Evolutionary conservation across 1,140 invertebrate species (phyloP).

Genomic region (Drosophila prosaltans): DNA sequence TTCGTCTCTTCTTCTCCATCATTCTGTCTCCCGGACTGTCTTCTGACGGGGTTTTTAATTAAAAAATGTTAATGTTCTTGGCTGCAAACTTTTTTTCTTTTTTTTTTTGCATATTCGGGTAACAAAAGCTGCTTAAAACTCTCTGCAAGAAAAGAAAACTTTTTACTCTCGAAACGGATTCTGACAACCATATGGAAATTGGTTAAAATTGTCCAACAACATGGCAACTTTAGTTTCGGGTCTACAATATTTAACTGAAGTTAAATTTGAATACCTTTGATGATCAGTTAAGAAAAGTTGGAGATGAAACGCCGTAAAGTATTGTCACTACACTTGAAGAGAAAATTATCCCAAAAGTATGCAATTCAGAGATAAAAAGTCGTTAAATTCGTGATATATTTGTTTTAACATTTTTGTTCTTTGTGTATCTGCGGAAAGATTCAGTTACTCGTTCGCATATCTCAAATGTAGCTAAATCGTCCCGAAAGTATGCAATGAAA

Average conservation of each 20-base stretch:
- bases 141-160: slow-evolving; percentile 23
- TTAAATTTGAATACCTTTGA: background rate
- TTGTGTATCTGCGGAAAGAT: no score
- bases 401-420: no score
- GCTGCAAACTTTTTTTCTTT: slow-evolving; percentile 17
- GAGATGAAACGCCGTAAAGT: no score
- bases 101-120: background rate
- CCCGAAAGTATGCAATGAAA: slow-evolving; percentile 70
- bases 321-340: no score
- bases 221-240: background rate
- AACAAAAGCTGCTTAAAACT: slow-evolving; percentile 39
- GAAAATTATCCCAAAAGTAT: background rate
- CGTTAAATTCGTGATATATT: no score
- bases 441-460: background rate
- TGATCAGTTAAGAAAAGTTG: background rate
- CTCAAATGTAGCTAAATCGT: slow-evolving; percentile 1
- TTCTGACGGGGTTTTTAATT: slow-evolving; percentile 64
- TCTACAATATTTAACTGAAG: background rate
- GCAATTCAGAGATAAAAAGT: background rate
- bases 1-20: slow-evolving; percentile 26
- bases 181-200: slow-evolving; percentile 3
- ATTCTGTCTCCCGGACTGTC: slow-evolving; percentile 14
- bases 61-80: slow-evolving; percentile 70
- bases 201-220: background rate
- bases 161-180: slow-evolving; percentile 2